Evolutionary conservation across 2,888 invertebrate genomes (phyloP), one percentile per base, ranked within the genome.

Genomic region (Sinhomidia bicolor): DNA sequence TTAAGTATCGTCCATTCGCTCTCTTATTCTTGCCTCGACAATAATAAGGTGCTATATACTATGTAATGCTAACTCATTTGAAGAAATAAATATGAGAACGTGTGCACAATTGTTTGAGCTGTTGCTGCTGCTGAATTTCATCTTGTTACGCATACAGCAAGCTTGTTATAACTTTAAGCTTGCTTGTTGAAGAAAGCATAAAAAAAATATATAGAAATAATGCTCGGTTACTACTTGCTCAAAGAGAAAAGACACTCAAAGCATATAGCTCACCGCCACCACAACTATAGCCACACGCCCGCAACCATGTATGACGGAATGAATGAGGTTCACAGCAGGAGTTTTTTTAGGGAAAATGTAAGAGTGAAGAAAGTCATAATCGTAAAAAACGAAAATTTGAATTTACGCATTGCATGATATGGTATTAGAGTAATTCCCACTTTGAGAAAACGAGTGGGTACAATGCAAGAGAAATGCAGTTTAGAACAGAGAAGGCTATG

Each of bases 381-480:
- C 89, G 80, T 89, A 89, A 89, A 89, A 83, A n/a, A n/a, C n/a
- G n/a, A 36, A 36, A 89, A 89, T 85, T 88, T 89, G 60, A 85
- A 89, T 85, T 71, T 80, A 79, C 74, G 84, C 85, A 83, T 57
- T 79, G 68, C 71, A 79, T 65, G 68, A 74, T 51, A 68, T 65
- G 68, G 83, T 62, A 79, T 79, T 83, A 83, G 79, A 88, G 83
- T 84, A 83, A 87, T 87, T 87, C 62, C 29, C 81, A 76, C 62
- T 29, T 62, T n/a, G n/a, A n/a, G n/a, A n/a, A n/a, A n/a, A n/a
- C n/a, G n/a, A n/a, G n/a, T n/a, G n/a, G n/a, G n/a, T n/a, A n/a
- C n/a, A n/a, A 47, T 47, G 17, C 6, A 47, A 14, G 54, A 54
- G 54, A 54, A 54, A n/a, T n/a, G 54, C 2, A n/a, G 20, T 9